Percentiles rank a stretch among this genome's conserved stretches.
These are phyloP conservation scores for Vanacampus margaritifer DNA, from an alignment of 2,113 vertebrate species.

Conservation along the genomic window DNA sequence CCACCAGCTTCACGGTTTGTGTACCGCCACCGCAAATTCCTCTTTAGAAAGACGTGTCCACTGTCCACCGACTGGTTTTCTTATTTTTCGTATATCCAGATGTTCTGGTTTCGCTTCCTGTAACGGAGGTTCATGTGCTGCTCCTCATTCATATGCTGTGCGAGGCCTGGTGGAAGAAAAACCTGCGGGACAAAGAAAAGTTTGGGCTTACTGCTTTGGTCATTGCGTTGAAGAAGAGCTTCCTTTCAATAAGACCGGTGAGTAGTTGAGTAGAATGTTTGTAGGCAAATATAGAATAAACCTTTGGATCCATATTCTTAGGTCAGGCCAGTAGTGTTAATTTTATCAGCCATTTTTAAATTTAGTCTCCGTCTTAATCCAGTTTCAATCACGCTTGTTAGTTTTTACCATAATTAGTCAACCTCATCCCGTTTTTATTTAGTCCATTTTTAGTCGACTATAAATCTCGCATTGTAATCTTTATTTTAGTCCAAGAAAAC, in stretches of 20 bases:
- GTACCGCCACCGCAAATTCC: background rate
- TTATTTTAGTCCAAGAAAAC: too few relatives aligned
- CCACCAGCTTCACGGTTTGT: conserved; percentile 79
- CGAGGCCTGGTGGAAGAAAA: conserved; percentile 87
- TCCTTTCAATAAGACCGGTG: conserved; percentile 77
- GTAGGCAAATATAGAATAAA: too few relatives aligned
- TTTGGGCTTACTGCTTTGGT: conserved; percentile 82
- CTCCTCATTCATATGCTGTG: conserved; percentile 73
- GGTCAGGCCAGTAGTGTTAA: too few relatives aligned
- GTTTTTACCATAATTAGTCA: too few relatives aligned
- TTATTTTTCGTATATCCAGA: conserved; percentile 58
- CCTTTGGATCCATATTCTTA: too few relatives aligned
- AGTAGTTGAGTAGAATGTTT: conserved; percentile 5
- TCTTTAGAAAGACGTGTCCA: too few relatives aligned
- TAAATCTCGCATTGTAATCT: too few relatives aligned
- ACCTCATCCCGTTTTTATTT: too few relatives aligned
- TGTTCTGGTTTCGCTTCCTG: conserved; percentile 73
- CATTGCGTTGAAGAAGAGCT: conserved; percentile 78
- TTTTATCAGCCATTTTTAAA: too few relatives aligned
- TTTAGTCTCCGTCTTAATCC: too few relatives aligned
- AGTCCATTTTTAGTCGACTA: too few relatives aligned
- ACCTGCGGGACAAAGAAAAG: conserved; percentile 81
- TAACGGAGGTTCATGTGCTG: conserved; percentile 69
- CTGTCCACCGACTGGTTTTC: background rate
- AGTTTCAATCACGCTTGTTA: too few relatives aligned